Conservation (phyloP, 2,888 invertebrate species). For the Lasioglossum zephyrum region DNA sequence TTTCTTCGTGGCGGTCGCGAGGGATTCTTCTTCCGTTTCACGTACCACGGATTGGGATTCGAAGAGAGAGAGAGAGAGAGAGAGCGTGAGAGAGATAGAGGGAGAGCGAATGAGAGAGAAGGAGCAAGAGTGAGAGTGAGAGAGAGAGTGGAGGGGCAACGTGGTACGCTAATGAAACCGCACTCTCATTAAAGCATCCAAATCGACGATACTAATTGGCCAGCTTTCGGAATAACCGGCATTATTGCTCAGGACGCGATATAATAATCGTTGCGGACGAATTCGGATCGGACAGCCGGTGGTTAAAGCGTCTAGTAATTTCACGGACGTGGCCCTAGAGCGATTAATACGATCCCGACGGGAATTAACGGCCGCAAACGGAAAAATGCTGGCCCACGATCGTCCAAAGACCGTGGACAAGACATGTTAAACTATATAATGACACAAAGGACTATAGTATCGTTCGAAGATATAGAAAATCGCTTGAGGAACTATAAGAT, state of each 20-base stretch:
- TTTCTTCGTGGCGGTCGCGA: conserved; percentile 62
- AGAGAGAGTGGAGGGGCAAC: conserved; percentile 2
- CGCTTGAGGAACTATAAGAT: not conserved
- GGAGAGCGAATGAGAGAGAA: not conserved
- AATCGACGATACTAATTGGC: conserved; percentile 77
- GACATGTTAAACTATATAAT: not conserved
- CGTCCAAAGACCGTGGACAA: conserved; percentile 37
- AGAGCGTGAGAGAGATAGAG: not conserved
- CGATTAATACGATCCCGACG: conserved; percentile 75
- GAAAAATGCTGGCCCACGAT: conserved; percentile 54
- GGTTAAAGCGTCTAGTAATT: conserved; percentile 78
- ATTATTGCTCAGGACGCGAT: conserved; percentile 78
- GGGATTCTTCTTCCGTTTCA: conserved; percentile 60
- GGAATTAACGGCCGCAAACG: conserved; percentile 72
- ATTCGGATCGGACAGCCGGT: conserved; percentile 77
- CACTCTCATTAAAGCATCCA: conserved; percentile 74
- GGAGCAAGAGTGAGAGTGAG: not conserved
- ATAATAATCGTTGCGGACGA: conserved; percentile 79
- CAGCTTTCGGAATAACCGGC: conserved; percentile 77
- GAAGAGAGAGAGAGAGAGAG: not conserved
- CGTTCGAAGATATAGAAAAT: not conserved
- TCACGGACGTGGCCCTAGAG: conserved; percentile 74
- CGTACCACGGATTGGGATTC: conserved; percentile 52
- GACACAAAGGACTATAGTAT: not conserved
- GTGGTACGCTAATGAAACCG: conserved; percentile 74